Conservation (phyloP, 1,140 invertebrate genomes). For the Calephelis virginiensis region DNA sequence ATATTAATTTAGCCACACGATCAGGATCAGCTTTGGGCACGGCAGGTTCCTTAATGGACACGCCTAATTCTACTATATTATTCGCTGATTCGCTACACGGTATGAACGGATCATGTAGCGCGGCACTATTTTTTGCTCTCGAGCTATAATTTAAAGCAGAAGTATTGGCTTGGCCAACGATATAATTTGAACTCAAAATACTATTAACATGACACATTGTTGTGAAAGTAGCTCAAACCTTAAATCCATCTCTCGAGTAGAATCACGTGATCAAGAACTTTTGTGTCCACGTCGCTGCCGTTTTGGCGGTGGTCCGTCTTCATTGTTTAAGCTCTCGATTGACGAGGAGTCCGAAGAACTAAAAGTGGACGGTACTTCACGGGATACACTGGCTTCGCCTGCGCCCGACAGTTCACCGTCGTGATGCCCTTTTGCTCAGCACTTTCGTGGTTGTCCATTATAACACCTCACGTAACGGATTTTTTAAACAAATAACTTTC, state of each 20-base stretch:
- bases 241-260: constrained; percentile 1
- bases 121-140: neutral
- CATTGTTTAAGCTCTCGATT: neutral
- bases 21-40: constrained; percentile 9
- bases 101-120: neutral
- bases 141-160: neutral
- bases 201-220: constrained; percentile 26
- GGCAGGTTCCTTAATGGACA: constrained; percentile 19
- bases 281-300: neutral
- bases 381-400: neutral
- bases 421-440: neutral
- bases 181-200: neutral
- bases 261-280: neutral
- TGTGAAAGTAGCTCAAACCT: constrained; percentile 24
- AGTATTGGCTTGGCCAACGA: neutral
- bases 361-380: neutral
- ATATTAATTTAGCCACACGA: constrained; percentile 3
- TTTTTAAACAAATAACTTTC: neutral
- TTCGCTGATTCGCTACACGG: neutral
- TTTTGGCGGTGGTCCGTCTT: constrained; percentile 12
- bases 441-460: neutral
- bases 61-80: constrained; percentile 13
- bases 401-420: neutral
- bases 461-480: neutral
- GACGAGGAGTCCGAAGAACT: neutral